Conservation (phyloP, 2,113 vertebrate genomes). For the Hydropotes inermis region DNA sequence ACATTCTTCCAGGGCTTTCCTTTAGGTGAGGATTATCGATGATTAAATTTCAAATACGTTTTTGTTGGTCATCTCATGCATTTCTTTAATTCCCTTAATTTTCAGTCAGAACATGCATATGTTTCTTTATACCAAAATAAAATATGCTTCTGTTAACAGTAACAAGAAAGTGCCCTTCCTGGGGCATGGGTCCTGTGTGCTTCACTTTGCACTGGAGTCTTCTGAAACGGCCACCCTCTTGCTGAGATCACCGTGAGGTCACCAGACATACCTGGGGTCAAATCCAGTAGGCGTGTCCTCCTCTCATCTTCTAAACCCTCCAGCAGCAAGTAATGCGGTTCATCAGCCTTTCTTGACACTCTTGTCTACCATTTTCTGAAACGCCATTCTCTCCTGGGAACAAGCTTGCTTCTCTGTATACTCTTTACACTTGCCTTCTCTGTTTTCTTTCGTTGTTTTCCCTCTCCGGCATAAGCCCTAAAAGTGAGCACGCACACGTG, state of each 20-base stretch:
- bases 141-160: not conserved
- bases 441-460: not conserved
- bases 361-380: not conserved
- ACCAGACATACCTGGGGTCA: not conserved
- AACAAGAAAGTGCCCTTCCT: not conserved
- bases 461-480: not conserved
- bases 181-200: rapidly evolving
- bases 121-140: not conserved
- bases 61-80: not conserved
- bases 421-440: not conserved
- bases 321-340: not conserved
- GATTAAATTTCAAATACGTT: not conserved
- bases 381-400: not conserved
- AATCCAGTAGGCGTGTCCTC: not conserved
- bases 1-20: not conserved
- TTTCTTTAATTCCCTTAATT: not conserved
- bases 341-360: not conserved
- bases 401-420: not conserved
- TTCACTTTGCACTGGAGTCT: rapidly evolving
- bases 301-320: not conserved
- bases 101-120: not conserved
- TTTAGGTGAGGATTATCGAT: not conserved
- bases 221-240: not conserved
- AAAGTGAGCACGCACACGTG: not conserved
- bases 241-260: not conserved